These are phyloP conservation scores for Agrotis exclamationis DNA, from an alignment of 2,888 invertebrate species.

Conservation along the genomic window DNA sequence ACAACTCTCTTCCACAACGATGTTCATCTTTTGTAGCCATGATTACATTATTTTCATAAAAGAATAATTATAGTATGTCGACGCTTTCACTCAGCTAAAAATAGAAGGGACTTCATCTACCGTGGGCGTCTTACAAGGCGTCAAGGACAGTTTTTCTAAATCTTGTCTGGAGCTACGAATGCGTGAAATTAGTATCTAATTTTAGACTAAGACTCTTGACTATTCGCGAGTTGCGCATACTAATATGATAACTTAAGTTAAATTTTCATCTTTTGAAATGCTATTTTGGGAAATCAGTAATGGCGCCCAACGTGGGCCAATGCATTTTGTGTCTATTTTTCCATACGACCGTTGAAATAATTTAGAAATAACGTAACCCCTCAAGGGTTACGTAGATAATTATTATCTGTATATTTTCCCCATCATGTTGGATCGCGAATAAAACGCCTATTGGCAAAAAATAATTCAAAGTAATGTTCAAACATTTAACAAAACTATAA, in stretches of 20 bases:
- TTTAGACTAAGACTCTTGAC: constrained; percentile 15
- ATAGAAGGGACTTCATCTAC: constrained; percentile 27
- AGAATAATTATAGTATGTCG: neutral
- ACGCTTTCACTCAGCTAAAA: constrained; percentile 32
- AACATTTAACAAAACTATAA: neutral
- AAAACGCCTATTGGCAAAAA: no score
- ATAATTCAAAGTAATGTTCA: neutral
- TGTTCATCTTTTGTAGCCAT: neutral
- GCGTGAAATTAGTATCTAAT: constrained; percentile 41
- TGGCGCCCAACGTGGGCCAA: constrained; percentile 17
- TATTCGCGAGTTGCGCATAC: neutral
- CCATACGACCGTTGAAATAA: no score
- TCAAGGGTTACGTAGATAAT: neutral
- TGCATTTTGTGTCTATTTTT: no score
- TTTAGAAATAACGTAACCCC: no score
- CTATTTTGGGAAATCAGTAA: neutral
- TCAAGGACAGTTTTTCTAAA: constrained; percentile 10
- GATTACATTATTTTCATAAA: constrained; percentile 17
- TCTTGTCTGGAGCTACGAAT: constrained; percentile 14
- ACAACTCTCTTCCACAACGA: neutral
- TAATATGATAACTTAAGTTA: neutral
- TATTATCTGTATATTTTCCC: no score
- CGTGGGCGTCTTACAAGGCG: constrained; percentile 20
- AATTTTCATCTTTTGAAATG: neutral
- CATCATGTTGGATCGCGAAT: no score